Evolutionary conservation across 2,113 vertebrate genomes (phyloP), one percentile per base, ranked within the genome.

Genomic region (Dipodomys merriami): DNA sequence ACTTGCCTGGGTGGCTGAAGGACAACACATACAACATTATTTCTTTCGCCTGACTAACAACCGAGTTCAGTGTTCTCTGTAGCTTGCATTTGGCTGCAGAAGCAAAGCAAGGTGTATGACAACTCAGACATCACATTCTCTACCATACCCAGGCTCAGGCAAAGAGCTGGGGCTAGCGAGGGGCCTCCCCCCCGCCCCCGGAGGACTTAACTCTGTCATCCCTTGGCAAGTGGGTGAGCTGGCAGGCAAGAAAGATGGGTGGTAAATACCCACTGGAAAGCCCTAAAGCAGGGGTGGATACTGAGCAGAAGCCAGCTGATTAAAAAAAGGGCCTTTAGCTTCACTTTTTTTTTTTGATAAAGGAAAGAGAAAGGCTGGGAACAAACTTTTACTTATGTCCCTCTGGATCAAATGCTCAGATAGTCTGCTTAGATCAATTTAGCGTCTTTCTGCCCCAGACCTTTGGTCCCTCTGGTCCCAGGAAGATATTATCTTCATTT

Each of bases 251-350:
- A 80, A 76, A 78, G 80, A 83, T 77, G n/a, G 91, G 35, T 46
- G 77, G 89, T 72, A 85, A 90, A 86, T 91, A 88, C 22, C 69
- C 60, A 57, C 49, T 64, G 79, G 80, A 93, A 95, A 88, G 91
- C 83, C 82, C 39, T 53, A 35, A 72, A 83, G 78, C 68, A 57
- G 23, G 35, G 86, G 71, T 78, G 88, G 89, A 86, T 67, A 46
- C 49, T 93, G 86, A 82, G 84, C 73, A 82, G 82, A 86, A 85
- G 88, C 90, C 90, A 94, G 78, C 67, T 91, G 93, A 86, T 93
- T 93, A 35, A 74, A 92, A 96, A 95, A 65, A 81, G 22, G 79
- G 44, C 67, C 71, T 91, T 76, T 83, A 93, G 82, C 72, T 86
- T 78, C 83, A 13, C 20, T 79, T 64, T 78, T 22, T 46, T 53